Base-by-base conservation (phyloP, 2,113 vertebrate genomes). In the Vidua chalybeata region DNA sequence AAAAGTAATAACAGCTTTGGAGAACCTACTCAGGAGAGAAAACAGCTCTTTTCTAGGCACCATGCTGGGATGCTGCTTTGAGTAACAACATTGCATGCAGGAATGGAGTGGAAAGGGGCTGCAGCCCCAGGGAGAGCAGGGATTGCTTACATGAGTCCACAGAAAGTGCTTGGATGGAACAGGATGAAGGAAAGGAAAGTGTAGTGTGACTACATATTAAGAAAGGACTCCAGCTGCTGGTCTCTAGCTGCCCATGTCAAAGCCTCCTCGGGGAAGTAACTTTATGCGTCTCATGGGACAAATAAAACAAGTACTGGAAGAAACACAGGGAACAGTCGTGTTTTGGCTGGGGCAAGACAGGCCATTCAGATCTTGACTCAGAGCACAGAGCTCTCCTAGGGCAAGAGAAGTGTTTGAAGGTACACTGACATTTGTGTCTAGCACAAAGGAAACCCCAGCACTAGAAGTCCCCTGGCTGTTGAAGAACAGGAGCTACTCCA, bases 1-100 rank as follows among this genome's bases (percentile, higher is more conserved):
- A 96, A 95, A 97, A 94, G 95, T 76, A 96, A 95, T 93, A 96
- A 97, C 92, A 95, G 49, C 80, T 94, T 93, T 66, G 84, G 79
- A 93, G 84, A 90, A 86, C 46, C 78, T 91, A 93, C 87, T 94
- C 90, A 94, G 87, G 91, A 97, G 96, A 74, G 84, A 97, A 96
- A 97, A 96, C 76, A 94, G 64, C 85, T 56, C 93, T 95, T 94
- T 95, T 83, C 76, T 68, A 64, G 80, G 92, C 88, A 85, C 74
- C 94, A 59, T 3, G 21, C 92, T 95, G 95, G 35, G 92, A 68
- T 54, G 59, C 61, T 96, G 93, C 96, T 96, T 96, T 96, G 96
- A 96, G 83, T 95, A 96, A 95, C 92, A 96, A 96, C 96, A 97
- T 56, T 75, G 79, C 76, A 72, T 49, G 94, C 58, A 59, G 92